Evolutionary conservation across 2,888 invertebrate species (phyloP).

Genomic region (Tipula helvola): DNA sequence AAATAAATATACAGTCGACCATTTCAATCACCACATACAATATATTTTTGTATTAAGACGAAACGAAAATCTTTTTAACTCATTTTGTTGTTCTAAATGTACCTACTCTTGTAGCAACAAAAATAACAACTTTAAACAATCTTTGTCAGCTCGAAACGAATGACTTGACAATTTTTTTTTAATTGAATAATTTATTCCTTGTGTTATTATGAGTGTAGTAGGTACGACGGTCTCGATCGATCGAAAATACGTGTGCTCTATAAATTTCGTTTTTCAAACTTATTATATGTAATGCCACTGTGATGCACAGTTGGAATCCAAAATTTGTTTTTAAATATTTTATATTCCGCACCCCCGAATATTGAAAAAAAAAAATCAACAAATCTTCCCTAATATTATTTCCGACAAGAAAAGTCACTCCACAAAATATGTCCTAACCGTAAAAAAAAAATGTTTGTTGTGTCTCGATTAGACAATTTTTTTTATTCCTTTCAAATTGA

Average conservation of each 20-base stretch:
- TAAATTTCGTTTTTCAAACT: not conserved
- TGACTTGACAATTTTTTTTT: not conserved
- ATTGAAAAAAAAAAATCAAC: not conserved
- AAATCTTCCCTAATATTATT: not conserved
- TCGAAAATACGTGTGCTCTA: not conserved
- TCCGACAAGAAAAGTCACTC: constrained; percentile 4
- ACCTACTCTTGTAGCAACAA: not conserved
- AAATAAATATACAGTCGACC: not conserved
- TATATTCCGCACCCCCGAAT: not conserved
- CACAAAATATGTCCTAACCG: not conserved
- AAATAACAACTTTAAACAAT: not conserved
- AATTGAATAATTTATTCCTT: not conserved
- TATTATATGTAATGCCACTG: not conserved
- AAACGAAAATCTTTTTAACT: not conserved
- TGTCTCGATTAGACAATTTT: not conserved
- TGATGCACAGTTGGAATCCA: not conserved
- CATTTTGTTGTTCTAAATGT: not conserved
- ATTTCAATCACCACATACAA: not conserved
- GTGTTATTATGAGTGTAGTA: not conserved
- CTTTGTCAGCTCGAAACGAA: not conserved
- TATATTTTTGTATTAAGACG: not conserved
- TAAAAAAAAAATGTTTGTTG: not conserved
- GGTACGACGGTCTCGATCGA: not conserved
- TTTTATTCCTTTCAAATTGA: not conserved
- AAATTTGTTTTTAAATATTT: not conserved